phyloP scores from a whole-genome alignment of 2,888 invertebrate species.

The Palloptera scutellata region DNA sequence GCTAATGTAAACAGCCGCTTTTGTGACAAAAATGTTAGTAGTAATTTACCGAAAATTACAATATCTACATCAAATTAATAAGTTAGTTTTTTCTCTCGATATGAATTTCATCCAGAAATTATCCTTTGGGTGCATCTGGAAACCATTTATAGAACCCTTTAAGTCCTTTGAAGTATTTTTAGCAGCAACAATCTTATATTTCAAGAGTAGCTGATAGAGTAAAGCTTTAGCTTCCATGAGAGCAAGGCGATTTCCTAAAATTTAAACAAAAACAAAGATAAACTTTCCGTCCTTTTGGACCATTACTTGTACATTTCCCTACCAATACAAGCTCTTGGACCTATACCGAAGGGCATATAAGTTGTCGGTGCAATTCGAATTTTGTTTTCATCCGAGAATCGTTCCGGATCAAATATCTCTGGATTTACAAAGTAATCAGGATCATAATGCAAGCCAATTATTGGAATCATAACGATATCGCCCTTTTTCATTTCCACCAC shows the following conservation, averaged over 20 bases:
- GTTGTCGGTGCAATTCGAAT: conserved; percentile 10
- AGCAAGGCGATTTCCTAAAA: conserved; percentile 49
- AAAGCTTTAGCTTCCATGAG: conserved; percentile 53
- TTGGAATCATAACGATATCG: conserved; percentile 62
- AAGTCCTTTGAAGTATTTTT: conserved; percentile 47
- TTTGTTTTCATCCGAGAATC: conserved; percentile 58
- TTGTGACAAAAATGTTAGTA: too few relatives aligned
- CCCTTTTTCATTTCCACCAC: conserved; percentile 64
- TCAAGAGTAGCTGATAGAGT: conserved; percentile 47
- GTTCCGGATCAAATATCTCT: conserved; percentile 67
- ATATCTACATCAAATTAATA: too few relatives aligned
- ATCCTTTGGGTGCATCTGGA: conserved; percentile 46
- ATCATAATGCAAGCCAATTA: conserved; percentile 64
- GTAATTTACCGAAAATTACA: too few relatives aligned
- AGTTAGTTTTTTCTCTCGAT: conserved; percentile 28
- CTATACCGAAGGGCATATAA: conserved; percentile 25
- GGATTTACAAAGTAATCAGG: conserved; percentile 67
- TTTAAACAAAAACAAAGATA: conserved; percentile 8
- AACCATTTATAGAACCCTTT: conserved; percentile 45
- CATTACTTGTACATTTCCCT: background rate
- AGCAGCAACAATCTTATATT: conserved; percentile 45
- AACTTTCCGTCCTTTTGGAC: conserved; percentile 6
- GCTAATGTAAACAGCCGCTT: too few relatives aligned
- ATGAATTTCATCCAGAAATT: conserved; percentile 52
- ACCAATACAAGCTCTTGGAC: conserved; percentile 30